Evolutionary conservation across 1,140 invertebrate genomes (phyloP), one percentile per base, ranked within the genome.

Genomic region (Leptoteleia sp.): DNA sequence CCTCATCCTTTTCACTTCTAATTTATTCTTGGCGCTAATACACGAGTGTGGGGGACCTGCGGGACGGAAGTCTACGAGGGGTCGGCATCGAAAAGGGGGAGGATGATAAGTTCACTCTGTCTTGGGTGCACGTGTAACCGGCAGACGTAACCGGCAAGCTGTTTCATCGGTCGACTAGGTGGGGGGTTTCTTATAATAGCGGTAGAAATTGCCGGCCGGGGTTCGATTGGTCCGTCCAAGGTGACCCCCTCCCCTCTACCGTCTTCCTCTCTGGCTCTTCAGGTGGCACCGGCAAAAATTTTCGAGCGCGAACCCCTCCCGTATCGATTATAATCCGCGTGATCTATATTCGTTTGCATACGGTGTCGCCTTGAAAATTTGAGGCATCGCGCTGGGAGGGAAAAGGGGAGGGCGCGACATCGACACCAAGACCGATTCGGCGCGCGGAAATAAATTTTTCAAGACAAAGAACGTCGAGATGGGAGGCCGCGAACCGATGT

Each of bases 1-100:
- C 65, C 67, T 81, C 55, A 17, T 47, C 52, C 50, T 47, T 50
- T 79, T 77, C 48, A 76, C 77, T 70, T 84, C 79, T 86, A 85
- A 87, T 87, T 85, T 84, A 87, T 87, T 88, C 82, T 72, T 79
- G 67, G 81, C 81, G 81, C 81, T 86, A 86, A 86, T 87, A 81
- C 83, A 57, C 79, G 61, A 8, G 15, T 38, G 15, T 38, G 55
- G 76, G 75, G 33, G 67, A 57, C 19, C 43, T 50, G 54, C 17
- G 65, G 43, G 70, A 55, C 40, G 45, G 61, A 71, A 71, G 70
- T 61, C 43, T 76, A 35, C 59, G 45, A 76, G 45, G 68, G 64
- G 75, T 54, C 76, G 50, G 55, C 55, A 57, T 43, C 59, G 19
- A 59, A 65, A 65, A 55, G 65, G 59, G 65, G 59, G 42, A 77